Evolutionary conservation across 2,113 vertebrate species (phyloP), one percentile per base, ranked within the genome.

Genomic region (Protobothrops mucrosquamatus): DNA sequence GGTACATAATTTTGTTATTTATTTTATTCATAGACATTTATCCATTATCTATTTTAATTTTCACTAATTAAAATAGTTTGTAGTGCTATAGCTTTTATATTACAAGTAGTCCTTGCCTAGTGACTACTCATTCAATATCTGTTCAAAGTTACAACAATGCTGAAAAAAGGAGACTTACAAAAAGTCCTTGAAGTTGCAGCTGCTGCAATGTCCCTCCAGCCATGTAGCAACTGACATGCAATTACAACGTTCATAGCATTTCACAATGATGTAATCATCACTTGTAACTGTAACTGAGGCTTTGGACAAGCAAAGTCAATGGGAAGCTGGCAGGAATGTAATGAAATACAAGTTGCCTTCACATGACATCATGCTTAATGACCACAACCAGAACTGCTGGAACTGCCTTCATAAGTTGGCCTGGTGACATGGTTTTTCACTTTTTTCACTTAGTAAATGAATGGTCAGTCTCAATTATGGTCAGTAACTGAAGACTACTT

Each of bases 1-100:
- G 97, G 97, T 97, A 93, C 93, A 93, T 86, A 87, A 91, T 48
- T 91, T n/a, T 69, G 64, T 69, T 34, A 34, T 69, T 69, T 69
- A 69, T 69, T 34, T 69, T 69, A 18, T 69, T 64, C 46, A 51
- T 43, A 61, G 61, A 4, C 52, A 91, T 85, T 88, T 59, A 43
- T 85, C 23, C 54, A 59, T 23, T 6, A 11, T 24, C 29, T 39
- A 46, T 48, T 92, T 34, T 52, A 91, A 89, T 57, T 57, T 57
- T 51, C 9, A n/a, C 26, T 34, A 55, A 48, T 43, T 39, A 2
- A 81, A 57, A 89, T 57, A 22, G 29, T 23, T 85, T 9, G 11
- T 81, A 23, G 4, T 55, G 22, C 52, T 54, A 9, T 59, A 20
- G 22, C 29, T 48, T 46, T 64, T 59, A 6, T 87, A 18, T 87